Percentiles rank a stretch among this genome's conserved stretches.
Evolutionary conservation across 1,140 invertebrate genomes (phyloP).

Genomic region (Meloidogyne floridensis): DNA sequence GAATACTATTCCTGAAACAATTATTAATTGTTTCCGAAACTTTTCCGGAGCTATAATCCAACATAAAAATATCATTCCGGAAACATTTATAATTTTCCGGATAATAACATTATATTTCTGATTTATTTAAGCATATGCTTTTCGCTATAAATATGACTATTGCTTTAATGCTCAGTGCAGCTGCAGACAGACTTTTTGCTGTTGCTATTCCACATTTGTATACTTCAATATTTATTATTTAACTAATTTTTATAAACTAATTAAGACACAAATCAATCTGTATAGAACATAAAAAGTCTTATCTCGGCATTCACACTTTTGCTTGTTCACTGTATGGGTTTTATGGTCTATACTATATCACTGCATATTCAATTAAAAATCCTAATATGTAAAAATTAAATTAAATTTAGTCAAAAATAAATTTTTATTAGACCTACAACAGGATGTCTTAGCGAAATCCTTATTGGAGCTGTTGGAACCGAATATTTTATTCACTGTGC

Average conservation of each 20-base stretch:
- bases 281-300: background rate
- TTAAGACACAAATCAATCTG: constrained; percentile 14
- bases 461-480: background rate
- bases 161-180: constrained; percentile 16
- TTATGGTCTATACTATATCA: constrained; percentile 12
- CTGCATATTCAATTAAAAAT: constrained; percentile 12
- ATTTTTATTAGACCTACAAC: constrained; percentile 23
- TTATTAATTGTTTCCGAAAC: no score
- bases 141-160: background rate
- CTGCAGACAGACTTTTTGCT: constrained; percentile 24
- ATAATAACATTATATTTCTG: no score
- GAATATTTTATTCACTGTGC: background rate
- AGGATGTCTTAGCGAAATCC: background rate
- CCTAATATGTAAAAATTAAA: background rate
- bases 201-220: constrained; percentile 6
- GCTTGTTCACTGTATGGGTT: constrained; percentile 8
- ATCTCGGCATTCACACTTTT: constrained; percentile 2
- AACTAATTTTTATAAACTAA: background rate
- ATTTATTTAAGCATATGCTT: constrained; percentile 16
- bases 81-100: no score
- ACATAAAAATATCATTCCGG: no score
- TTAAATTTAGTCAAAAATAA: background rate
- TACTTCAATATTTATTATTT: background rate
- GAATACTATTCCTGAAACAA: no score
- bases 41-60: no score